Conservation (phyloP, 1,140 invertebrate species). For the Drosophila murphyi region DNA sequence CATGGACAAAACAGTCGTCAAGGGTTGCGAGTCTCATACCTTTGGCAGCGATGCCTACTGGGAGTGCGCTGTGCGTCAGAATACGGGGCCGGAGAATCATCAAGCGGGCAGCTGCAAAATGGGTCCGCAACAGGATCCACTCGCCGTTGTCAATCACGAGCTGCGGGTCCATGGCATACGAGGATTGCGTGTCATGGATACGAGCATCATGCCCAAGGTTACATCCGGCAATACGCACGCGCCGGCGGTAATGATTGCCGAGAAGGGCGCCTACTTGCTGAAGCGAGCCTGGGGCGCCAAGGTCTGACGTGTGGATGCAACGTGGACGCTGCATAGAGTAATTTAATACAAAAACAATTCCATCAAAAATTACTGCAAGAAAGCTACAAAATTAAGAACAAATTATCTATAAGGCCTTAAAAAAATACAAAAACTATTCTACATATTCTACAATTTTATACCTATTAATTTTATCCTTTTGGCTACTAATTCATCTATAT, state of each 20-base stretch:
- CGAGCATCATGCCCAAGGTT: constrained; percentile 88
- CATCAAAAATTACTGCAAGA: constrained; percentile 39
- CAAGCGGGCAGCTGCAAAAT: constrained; percentile 90
- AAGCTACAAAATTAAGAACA: constrained; percentile 47
- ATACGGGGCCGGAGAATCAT: constrained; percentile 93
- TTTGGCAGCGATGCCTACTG: constrained; percentile 92
- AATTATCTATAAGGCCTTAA: constrained; percentile 61
- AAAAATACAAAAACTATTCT: constrained; percentile 30
- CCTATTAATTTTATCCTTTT: constrained; percentile 17
- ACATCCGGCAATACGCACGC: constrained; percentile 88
- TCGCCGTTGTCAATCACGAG: constrained; percentile 87
- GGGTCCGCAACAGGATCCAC: constrained; percentile 86
- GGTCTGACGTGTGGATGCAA: constrained; percentile 83
- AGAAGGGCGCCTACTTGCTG: constrained; percentile 88
- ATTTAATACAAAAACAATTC: constrained; percentile 68
- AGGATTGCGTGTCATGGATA: constrained; percentile 87
- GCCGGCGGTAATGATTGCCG: constrained; percentile 88
- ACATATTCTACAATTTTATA: constrained; percentile 26
- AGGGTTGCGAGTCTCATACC: constrained; percentile 89
- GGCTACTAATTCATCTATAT: constrained; percentile 36
- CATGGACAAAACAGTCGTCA: constrained; percentile 89
- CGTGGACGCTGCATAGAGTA: constrained; percentile 84
- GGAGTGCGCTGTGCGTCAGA: constrained; percentile 90
- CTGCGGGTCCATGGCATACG: constrained; percentile 86
- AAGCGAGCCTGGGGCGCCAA: constrained; percentile 87